Percentiles rank a stretch among this genome's conserved stretches.
These are phyloP conservation scores for Darevskia nairensis DNA, from an alignment of 2,797 vertebrate genomes.

Conservation along the genomic window DNA sequence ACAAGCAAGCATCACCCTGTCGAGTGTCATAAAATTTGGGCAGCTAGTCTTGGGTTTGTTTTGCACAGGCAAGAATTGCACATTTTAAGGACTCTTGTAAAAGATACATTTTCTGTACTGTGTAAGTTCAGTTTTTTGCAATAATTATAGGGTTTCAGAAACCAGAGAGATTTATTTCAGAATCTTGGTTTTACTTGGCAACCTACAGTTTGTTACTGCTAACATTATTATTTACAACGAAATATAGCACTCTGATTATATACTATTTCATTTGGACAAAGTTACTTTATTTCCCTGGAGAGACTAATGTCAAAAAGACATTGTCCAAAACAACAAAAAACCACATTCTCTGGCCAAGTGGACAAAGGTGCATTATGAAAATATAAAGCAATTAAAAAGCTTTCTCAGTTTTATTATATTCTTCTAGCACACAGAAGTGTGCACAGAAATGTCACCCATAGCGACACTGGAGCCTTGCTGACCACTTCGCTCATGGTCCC, in stretches of 20 bases:
- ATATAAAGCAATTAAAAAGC: background rate
- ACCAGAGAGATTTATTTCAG: conserved; percentile 71
- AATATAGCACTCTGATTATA: conserved; percentile 76
- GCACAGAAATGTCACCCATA: background rate
- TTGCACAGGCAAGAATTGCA: conserved; percentile 41
- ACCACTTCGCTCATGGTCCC: background rate
- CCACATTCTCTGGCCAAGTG: background rate
- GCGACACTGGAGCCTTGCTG: background rate
- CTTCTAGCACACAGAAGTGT: background rate
- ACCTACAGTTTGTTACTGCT: conserved; percentile 64
- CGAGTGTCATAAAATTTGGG: conserved; percentile 6
- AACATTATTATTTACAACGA: conserved; percentile 76
- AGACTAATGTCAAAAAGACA: conserved; percentile 41
- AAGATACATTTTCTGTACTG: conserved; percentile 38
- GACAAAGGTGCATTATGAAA: conserved; percentile 11
- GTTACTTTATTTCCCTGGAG: conserved; percentile 57
- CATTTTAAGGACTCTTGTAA: conserved; percentile 34
- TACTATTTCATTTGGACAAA: conserved; percentile 47
- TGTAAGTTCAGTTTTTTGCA: conserved; percentile 32
- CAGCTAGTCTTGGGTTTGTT: background rate
- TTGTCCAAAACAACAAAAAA: conserved; percentile 9
- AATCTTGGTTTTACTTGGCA: conserved; percentile 72
- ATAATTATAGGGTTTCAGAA: conserved; percentile 72
- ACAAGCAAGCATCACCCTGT: background rate
- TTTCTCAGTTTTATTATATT: background rate